These are phyloP conservation scores for Brachionus asplanchnoidis DNA, from an alignment of 1,140 invertebrate species.

Conservation along the genomic window DNA sequence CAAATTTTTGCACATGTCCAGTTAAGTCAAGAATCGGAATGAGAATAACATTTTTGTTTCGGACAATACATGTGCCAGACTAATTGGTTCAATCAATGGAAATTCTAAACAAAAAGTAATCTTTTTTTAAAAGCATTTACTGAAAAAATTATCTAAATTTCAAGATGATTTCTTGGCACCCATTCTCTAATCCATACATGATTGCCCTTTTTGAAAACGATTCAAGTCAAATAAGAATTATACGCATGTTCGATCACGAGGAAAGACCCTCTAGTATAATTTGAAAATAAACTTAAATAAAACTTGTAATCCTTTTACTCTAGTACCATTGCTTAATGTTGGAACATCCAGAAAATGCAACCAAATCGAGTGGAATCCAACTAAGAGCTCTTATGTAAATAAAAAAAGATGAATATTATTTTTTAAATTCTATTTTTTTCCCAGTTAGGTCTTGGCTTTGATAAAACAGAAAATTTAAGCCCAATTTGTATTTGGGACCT, in stretches of 20 bases:
- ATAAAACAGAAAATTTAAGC: not conserved
- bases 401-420: not conserved
- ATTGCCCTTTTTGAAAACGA: not conserved
- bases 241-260: not conserved
- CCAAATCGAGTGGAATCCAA: slow-evolving; percentile 37
- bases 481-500: slow-evolving; percentile 20
- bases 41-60: slow-evolving; percentile 29
- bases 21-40: not conserved
- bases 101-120: slow-evolving; percentile 5
- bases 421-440: not conserved
- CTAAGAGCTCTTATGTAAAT: not conserved
- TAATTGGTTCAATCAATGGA: slow-evolving; percentile 13
- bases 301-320: not conserved
- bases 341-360: slow-evolving; percentile 15
- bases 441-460: slow-evolving; percentile 24
- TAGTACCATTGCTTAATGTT: not conserved
- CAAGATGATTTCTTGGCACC: slow-evolving; percentile 20
- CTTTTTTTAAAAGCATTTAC: not conserved
- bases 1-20: not conserved
- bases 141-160: not conserved
- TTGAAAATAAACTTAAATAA: not conserved
- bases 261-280: not conserved
- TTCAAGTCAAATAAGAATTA: not conserved
- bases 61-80: not conserved
- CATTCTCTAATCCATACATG: not conserved